These are phyloP conservation scores for Sylvilagus floridanus DNA, from an alignment of 2,797 vertebrate species.

Conservation along the genomic window DNA sequence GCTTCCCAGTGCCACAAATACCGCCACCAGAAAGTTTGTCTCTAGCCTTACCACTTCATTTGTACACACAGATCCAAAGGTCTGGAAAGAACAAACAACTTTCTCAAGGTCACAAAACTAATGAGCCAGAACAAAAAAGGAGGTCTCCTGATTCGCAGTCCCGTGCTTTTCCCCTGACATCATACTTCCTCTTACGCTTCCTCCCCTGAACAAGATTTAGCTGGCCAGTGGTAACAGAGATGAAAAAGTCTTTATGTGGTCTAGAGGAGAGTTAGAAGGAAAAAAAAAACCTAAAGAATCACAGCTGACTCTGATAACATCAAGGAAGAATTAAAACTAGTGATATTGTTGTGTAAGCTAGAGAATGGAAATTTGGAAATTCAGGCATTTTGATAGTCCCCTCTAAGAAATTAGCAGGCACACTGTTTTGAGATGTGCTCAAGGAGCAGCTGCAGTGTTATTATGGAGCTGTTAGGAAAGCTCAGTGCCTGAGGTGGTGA, in stretches of 20 bases:
- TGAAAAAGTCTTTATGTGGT: constrained; percentile 21
- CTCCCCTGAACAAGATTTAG: constrained; percentile 63
- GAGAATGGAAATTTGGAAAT: constrained; percentile 34
- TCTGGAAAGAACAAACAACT: constrained; percentile 47
- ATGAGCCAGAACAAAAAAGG: constrained; percentile 63
- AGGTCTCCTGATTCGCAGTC: constrained; percentile 66
- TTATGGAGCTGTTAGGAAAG: constrained; percentile 12
- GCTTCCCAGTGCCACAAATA: background rate
- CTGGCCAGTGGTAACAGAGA: constrained; percentile 18
- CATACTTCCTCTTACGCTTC: constrained; percentile 67
- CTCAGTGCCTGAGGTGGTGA: constrained; percentile 55
- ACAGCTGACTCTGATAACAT: constrained; percentile 30
- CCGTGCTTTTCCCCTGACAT: constrained; percentile 44
- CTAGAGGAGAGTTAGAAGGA: constrained; percentile 52
- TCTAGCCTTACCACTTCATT: constrained; percentile 50
- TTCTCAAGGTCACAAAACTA: constrained; percentile 68
- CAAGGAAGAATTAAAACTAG: constrained; percentile 24
- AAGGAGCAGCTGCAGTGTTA: constrained; percentile 44
- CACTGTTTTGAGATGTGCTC: background rate
- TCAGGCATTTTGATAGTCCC: background rate
- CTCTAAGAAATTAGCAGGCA: constrained; percentile 40
- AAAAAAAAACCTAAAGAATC: background rate
- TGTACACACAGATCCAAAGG: constrained; percentile 44
- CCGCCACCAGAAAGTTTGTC: background rate
- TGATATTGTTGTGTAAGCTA: constrained; percentile 4